Evolutionary conservation across 2,113 vertebrate species (phyloP).

Genomic region (Ciconia maguari): DNA sequence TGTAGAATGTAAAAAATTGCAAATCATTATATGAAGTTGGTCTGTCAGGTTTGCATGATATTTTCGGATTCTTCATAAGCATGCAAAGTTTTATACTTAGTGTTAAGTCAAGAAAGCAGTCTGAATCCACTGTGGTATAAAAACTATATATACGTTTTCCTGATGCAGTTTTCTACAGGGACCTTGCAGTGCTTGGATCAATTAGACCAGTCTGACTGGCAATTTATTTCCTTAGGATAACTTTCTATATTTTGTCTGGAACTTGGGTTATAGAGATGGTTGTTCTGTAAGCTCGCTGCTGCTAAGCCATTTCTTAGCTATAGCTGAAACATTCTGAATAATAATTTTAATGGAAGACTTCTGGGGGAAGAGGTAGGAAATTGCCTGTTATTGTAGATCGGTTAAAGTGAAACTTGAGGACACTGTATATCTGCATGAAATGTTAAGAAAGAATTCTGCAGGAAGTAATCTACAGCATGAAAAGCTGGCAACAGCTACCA

Average conservation of each 20-base stretch:
- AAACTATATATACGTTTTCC: accelerated
- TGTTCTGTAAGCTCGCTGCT: neutral
- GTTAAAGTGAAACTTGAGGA: neutral
- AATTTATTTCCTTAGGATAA: neutral
- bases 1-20: neutral
- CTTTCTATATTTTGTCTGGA: neutral
- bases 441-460: neutral
- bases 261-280: neutral
- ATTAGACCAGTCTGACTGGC: neutral
- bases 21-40: neutral
- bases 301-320: neutral
- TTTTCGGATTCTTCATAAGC: neutral
- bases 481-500: neutral
- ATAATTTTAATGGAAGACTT: neutral
- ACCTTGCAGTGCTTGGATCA: neutral
- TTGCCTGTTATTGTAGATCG: neutral
- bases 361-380: neutral
- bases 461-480: neutral
- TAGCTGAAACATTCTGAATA: neutral
- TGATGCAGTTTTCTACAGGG: neutral
- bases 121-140: neutral
- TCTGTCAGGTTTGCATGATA: neutral
- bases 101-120: neutral
- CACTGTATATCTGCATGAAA: neutral
- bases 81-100: neutral